Percentiles rank a stretch among this genome's conserved stretches.
phyloP scores from a whole-genome alignment of 2,888 invertebrate genomes.

The Cetonia aurata region DNA sequence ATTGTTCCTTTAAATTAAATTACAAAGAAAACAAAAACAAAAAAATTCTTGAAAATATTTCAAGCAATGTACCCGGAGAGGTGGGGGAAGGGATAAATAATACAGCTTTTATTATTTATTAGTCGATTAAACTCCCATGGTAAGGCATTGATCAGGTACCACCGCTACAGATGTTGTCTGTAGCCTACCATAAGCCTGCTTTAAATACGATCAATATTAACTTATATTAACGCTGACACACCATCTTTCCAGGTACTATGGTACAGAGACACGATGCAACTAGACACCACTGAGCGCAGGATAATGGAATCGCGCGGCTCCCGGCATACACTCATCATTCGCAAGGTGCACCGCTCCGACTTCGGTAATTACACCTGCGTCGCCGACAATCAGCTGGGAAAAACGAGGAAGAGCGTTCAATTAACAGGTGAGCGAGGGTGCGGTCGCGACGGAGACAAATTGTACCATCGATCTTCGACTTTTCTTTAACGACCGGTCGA shows the following conservation, averaged over 20 bases:
- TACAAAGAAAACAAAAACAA: too few relatives aligned
- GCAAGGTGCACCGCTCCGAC: constrained; percentile 76
- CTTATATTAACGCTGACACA: neutral
- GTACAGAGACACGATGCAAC: constrained; percentile 77
- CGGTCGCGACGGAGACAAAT: neutral
- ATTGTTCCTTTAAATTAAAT: too few relatives aligned
- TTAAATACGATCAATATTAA: neutral
- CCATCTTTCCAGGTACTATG: constrained; percentile 71
- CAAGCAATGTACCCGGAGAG: too few relatives aligned
- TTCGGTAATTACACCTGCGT: constrained; percentile 80
- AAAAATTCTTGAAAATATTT: too few relatives aligned
- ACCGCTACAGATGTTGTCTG: too few relatives aligned
- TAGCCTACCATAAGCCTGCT: too few relatives aligned
- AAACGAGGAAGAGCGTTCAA: constrained; percentile 75
- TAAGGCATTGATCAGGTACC: too few relatives aligned
- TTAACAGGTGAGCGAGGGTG: constrained; percentile 69
- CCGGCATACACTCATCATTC: constrained; percentile 76
- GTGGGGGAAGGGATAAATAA: too few relatives aligned
- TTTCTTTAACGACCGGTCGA: too few relatives aligned
- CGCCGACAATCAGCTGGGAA: constrained; percentile 77
- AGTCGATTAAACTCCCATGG: too few relatives aligned
- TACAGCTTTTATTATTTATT: too few relatives aligned
- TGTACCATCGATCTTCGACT: neutral
- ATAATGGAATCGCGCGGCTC: constrained; percentile 77
- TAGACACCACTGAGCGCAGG: constrained; percentile 76